Evolutionary conservation across 2,888 invertebrate species (phyloP), one percentile per base, ranked within the genome.

Genomic region (Dryobotodes eremita): DNA sequence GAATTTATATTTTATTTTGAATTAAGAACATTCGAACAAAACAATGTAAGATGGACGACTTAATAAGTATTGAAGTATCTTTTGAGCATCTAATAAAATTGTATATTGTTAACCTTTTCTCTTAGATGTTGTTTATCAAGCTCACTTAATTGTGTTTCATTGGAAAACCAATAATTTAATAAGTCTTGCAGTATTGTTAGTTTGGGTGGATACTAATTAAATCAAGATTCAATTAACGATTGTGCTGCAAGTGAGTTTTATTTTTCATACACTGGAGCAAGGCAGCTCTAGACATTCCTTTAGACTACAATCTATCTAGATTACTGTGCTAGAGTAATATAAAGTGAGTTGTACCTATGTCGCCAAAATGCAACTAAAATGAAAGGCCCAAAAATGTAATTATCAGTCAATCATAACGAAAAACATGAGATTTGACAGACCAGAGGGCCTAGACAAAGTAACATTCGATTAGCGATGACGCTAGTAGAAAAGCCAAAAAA

Each of bases 21-120:
- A 86, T 81, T 80, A 68, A 82, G 84, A 86, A 84, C 65, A 70
- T 78, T 80, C 61, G 70, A 84, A 61, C 48, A 65, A 66, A 82
- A 61, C 42, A 68, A 53, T 57, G 17, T 10, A 48, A 64, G 26
- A 78, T 77, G 55, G 61, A 62, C 36, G 62, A 62, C 53, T 20
- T 13, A 36, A 10, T 46, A 50, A 17, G 11, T 53, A 50, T 53
- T 68, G 46, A 66, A n/a, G n/a, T 53, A 42, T 75, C 7, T 20
- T 62, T 50, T 50, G 26, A 57, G 15, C n/a, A 42, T 65, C 15
- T 57, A 42, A 57, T 76, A 48, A 36, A 20, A 20, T 20, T 59
- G 31, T 50, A 26, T 26, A 26, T 26, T 10, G 42, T 42, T 42
- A 42, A 5, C 42, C 4, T 50, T 48, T 17, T 36, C 10, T 26